Percentiles rank a stretch among this genome's conserved stretches.
Conservation (phyloP, 2,113 vertebrate genomes). For the Strigops habroptila region DNA sequence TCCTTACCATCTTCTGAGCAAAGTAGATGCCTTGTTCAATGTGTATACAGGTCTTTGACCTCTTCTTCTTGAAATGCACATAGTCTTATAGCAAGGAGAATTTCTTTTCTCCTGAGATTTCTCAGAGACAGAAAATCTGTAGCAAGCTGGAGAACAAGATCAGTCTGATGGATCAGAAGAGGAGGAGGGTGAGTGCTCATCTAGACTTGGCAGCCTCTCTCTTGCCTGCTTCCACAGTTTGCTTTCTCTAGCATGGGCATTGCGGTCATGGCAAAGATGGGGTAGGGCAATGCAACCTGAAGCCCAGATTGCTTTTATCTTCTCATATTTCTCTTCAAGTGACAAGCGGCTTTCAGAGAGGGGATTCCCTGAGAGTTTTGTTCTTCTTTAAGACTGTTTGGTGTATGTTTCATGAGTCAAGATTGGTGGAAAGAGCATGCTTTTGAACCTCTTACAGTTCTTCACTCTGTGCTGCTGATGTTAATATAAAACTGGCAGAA, state of each 20-base stretch:
- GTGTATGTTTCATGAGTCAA: not conserved
- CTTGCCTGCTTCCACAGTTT: not conserved
- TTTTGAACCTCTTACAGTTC: not conserved
- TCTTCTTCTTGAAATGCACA: not conserved
- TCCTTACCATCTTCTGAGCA: not conserved
- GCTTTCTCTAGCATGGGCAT: not conserved
- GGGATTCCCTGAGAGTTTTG: not conserved
- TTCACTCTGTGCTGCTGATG: not conserved
- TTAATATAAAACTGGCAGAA: constrained; percentile 14
- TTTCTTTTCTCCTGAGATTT: not conserved
- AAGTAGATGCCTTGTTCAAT: not conserved
- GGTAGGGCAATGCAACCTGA: not conserved
- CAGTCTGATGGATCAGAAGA: not conserved
- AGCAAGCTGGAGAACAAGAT: not conserved
- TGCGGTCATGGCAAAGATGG: not conserved
- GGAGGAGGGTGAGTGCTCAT: not conserved
- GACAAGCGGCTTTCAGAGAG: not conserved
- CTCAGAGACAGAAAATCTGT: not conserved
- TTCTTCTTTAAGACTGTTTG: not conserved
- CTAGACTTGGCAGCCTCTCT: not conserved
- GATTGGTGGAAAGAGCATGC: not conserved
- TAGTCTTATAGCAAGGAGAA: not conserved
- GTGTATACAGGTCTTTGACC: not conserved
- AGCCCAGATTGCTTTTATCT: not conserved
- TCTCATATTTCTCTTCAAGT: not conserved